These are phyloP conservation scores for Procambarus clarkii DNA, from an alignment of 1,140 invertebrate species.

Conservation along the genomic window DNA sequence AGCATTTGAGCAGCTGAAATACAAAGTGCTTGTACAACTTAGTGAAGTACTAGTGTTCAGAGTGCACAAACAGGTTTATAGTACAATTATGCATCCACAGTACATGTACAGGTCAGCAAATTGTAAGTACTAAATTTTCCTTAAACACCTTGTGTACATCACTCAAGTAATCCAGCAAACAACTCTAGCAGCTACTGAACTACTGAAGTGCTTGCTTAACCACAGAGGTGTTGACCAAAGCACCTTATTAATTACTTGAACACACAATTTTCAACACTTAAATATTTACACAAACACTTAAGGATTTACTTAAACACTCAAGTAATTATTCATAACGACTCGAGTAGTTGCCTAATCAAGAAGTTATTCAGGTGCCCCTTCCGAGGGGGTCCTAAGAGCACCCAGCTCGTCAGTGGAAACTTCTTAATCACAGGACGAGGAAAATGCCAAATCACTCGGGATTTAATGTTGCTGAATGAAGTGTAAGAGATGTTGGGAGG, in stretches of 20 bases:
- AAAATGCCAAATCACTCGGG: neutral
- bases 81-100: neutral
- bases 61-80: neutral
- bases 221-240: neutral
- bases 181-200: neutral
- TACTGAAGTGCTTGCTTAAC: neutral
- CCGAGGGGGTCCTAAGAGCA: neutral
- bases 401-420: neutral
- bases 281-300: constrained; percentile 2
- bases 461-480: neutral
- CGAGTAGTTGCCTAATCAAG: neutral
- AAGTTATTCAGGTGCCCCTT: neutral
- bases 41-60: neutral
- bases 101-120: neutral
- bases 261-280: neutral
- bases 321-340: neutral
- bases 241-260: neutral
- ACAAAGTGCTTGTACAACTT: neutral
- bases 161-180: neutral
- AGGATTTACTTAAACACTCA: neutral
- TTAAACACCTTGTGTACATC: neutral
- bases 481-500: neutral
- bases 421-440: neutral
- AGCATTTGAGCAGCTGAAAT: constrained; percentile 11
- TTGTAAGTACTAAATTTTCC: neutral